Base-by-base conservation (phyloP, 2,888 invertebrate genomes). In the Epistrophe grossulariae region DNA sequence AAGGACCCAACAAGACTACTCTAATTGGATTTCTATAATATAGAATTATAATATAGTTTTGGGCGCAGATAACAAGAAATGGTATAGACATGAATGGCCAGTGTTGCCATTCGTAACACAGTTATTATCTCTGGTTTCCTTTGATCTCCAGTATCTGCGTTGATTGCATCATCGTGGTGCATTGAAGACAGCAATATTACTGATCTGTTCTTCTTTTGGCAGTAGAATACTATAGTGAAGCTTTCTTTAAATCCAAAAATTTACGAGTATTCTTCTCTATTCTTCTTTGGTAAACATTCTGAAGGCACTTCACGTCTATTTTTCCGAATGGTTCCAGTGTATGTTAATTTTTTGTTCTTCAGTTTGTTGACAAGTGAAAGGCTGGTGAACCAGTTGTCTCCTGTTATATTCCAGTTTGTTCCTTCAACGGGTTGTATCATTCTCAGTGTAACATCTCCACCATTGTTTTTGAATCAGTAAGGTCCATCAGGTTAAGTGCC, bases 281-380 rank as follows among this genome's bases (percentile, higher is more conserved):
- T 31, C 43, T 55, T 57, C 19, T 62, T 74, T 38, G 38, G 24
- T 31, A 64, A 52, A 28, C 64, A 43, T 35, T 84, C 79, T 6
- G 13, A 62, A 9, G 74, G 79, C 38, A 84, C 43, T 31, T 45
- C 59, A 19, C 35, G 60, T 71, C 73, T 74, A 57, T 43, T 74
- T 84, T 28, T 31, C 4, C 79, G 68, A 55, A 84, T 43, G 9
- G 74, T 79, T 66, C 43, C 43, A 52, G 68, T 73, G 55, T 62
- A 62, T 19, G 70, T 57, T 7, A 71, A 52, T 38, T 66, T 40
- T 72, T 43, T 40, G 9, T 40, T 40, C 40, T 40, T 43, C 15
- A 43, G 43, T 15, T 43, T 43, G 43, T 43, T 43, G 9, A 43
- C 9, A 43, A 43, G 43, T 43, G 43, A 43, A 43, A 43, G 43